Evolutionary conservation across 2,888 invertebrate species (phyloP).

Genomic region (Calameuta idolon): DNA sequence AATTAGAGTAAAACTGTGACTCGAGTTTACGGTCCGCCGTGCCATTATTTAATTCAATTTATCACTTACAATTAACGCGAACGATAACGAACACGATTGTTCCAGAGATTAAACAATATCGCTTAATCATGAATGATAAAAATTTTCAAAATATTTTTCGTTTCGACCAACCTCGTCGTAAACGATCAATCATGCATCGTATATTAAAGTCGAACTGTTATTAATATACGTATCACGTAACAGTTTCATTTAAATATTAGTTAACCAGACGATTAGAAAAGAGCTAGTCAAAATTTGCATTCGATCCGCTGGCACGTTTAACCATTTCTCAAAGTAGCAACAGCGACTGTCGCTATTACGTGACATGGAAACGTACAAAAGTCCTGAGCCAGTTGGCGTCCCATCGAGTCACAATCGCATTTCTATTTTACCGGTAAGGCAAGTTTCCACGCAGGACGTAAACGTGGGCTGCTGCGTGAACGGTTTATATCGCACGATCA

Average conservation of each 20-base stretch:
- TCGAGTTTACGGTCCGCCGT: background rate
- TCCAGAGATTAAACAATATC: background rate
- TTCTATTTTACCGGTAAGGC: background rate
- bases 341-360: background rate
- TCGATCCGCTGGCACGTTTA: background rate
- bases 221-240: background rate
- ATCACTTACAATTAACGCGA: background rate
- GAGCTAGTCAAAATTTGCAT: background rate
- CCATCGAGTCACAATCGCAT: background rate
- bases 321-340: background rate
- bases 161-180: background rate
- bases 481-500: background rate
- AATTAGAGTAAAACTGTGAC: background rate
- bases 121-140: background rate
- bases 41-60: background rate
- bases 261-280: background rate
- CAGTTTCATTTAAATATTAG: background rate
- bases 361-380: background rate
- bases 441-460: background rate
- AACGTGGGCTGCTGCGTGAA: background rate
- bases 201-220: background rate
- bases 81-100: background rate
- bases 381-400: background rate
- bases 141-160: background rate
- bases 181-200: background rate